phyloP scores from a whole-genome alignment of 2,113 vertebrate species.

The Benitochromis conjunctus region DNA sequence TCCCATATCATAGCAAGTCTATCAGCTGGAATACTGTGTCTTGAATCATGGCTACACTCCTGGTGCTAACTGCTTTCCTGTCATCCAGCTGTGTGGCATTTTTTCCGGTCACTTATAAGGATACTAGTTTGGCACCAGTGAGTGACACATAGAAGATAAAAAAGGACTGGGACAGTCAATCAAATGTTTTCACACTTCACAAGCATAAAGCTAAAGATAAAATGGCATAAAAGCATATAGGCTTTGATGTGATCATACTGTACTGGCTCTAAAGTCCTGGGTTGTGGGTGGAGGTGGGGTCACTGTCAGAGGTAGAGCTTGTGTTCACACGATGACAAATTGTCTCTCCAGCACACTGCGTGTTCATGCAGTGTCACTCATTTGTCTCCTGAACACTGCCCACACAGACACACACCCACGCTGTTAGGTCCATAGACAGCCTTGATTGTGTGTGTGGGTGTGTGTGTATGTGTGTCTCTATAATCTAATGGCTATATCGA shows the following conservation, averaged over 20 bases:
- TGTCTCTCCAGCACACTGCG: slow-evolving; percentile 9
- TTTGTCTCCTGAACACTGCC: slow-evolving; percentile 17
- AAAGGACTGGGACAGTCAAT: background rate
- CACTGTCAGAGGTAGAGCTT: background rate
- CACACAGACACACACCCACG: background rate
- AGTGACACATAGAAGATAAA: background rate
- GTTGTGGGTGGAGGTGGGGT: background rate
- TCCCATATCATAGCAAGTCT: background rate
- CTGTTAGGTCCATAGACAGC: background rate
- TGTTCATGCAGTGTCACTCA: slow-evolving; percentile 44
- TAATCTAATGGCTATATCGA: slow-evolving; percentile 57
- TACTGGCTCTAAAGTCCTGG: slow-evolving; percentile 1
- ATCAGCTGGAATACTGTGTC: no score
- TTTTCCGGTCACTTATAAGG: background rate
- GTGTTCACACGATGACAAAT: slow-evolving; percentile 34
- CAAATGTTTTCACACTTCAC: slow-evolving; percentile 15
- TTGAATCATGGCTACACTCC: background rate
- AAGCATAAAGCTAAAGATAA: background rate
- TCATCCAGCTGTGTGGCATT: background rate
- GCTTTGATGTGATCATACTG: slow-evolving; percentile 2
- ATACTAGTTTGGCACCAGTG: background rate
- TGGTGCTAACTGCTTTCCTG: background rate
- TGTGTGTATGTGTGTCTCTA: slow-evolving; percentile 2
- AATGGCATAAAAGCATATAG: background rate
- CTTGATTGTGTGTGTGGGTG: background rate